Evolutionary conservation across 2,113 vertebrate genomes (phyloP), one percentile per base, ranked within the genome.

Genomic region (Charadrius vociferus): DNA sequence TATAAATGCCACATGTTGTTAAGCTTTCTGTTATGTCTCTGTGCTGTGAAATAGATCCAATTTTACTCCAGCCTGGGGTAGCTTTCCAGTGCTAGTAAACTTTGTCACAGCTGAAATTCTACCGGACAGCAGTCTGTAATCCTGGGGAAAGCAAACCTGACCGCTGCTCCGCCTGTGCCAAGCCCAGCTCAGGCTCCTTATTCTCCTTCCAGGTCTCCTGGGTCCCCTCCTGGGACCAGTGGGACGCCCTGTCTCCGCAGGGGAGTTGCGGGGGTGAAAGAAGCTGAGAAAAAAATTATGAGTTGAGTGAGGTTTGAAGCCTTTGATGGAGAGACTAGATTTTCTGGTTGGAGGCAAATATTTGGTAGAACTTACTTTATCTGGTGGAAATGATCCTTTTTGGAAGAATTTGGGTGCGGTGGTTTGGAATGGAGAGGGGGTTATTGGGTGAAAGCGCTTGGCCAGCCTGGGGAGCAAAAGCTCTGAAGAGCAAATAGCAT

Each of bases 111-210:
- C 65, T 62, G 58, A 26, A 62, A 30, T n/a, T n/a, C 15, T 41
- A 7, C 43, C 4, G 4, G 61, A 2, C 4, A 23, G 7, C 10
- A 14, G n/a, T 7, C 68, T 24, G 41, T 50, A 24, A 52, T 30
- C 24, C 4, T 12, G 14, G 49, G 1, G 12, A 36, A 43, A 63
- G 41, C 55, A 43, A 14, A 37, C 7, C 12, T 19, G 49, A 17
- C 20, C 13, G 10, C 5, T 37, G 1, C 1, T 22, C 32, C 0
- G 7, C 32, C 45, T 23, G 34, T 36, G 34, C 47, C 1, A 3
- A 67, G 62, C 53, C 41, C 27, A 16, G 22, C 45, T 53, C 20
- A 39, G 61, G 45, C 21, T 75, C 30, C 22, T 20, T 22, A 0
- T 47, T 37, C 55, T 16, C 4, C 37, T 47, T 24, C 63, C 23